A percentile compares a stretch with the other conserved stretches of the same genome.
Conservation (phyloP, 2,797 vertebrate genomes). For the Pteronotus mesoamericanus region DNA sequence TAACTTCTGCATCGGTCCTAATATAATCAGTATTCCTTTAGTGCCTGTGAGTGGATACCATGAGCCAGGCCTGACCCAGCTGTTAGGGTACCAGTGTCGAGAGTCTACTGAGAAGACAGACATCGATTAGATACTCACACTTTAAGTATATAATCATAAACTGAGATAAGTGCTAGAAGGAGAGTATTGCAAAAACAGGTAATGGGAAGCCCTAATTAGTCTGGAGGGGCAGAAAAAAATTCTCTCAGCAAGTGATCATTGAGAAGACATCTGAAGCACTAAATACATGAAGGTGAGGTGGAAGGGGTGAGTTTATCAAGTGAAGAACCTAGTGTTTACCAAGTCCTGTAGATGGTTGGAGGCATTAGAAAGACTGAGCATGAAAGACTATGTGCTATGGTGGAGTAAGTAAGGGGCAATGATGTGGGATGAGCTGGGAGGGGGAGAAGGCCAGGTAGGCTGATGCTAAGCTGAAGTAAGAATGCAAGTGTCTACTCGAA, state of each 20-base stretch:
- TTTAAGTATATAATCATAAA: neutral
- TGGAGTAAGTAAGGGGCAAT: neutral
- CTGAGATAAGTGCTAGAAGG: neutral
- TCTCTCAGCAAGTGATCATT: neutral
- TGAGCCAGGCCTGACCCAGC: neutral
- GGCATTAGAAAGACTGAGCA: neutral
- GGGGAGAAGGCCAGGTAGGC: neutral
- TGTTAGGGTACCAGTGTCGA: neutral
- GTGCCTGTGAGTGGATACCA: neutral
- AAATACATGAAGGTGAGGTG: neutral
- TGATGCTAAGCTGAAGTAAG: neutral
- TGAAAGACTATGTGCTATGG: neutral
- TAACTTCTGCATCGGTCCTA: neutral
- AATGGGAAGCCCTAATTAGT: neutral
- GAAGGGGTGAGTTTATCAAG: neutral
- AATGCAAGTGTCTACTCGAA: neutral
- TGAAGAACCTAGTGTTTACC: neutral
- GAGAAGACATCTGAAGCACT: neutral
- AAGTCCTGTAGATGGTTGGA: neutral
- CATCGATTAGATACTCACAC: neutral
- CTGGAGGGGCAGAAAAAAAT: neutral
- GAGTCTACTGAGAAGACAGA: neutral
- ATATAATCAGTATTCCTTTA: neutral
- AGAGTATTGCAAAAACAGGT: neutral
- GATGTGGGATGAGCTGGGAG: neutral